A percentile compares a stretch with the other conserved stretches of the same genome.
phyloP scores from a whole-genome alignment of 1,140 invertebrate genomes.

The Calephelis virginiensis region DNA sequence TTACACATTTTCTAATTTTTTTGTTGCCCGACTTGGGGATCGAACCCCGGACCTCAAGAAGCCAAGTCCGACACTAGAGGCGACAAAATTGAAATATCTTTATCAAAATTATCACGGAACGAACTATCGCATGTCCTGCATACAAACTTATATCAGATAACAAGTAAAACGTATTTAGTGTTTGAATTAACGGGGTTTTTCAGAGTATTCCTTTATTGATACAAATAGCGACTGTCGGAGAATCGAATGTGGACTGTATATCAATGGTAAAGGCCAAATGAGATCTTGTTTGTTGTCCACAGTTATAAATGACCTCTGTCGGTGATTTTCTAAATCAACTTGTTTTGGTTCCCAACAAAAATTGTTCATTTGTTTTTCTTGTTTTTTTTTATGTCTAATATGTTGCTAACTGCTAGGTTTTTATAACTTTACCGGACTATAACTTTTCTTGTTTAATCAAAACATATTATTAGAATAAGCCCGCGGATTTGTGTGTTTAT shows the following conservation, averaged over 20 bases:
- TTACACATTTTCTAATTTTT: no score
- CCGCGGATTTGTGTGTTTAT: no score
- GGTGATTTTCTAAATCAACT: slow-evolving; percentile 45
- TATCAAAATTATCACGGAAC: no score
- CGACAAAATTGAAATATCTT: no score
- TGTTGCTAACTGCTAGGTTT: no score
- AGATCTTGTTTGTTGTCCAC: slow-evolving; percentile 40
- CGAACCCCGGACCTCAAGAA: no score
- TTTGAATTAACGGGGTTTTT: slow-evolving; percentile 5
- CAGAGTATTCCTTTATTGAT: slow-evolving; percentile 48
- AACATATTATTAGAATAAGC: no score
- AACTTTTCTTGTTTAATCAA: not conserved
- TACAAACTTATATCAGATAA: not conserved
- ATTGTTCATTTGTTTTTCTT: slow-evolving; percentile 9
- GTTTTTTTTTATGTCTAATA: no score
- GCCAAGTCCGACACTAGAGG: no score
- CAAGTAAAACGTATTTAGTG: slow-evolving; percentile 2
- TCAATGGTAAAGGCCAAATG: slow-evolving; percentile 45
- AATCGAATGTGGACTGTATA: slow-evolving; percentile 53
- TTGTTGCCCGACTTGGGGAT: no score
- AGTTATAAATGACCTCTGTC: slow-evolving; percentile 40
- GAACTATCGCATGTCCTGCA: no score
- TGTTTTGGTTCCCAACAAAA: slow-evolving; percentile 28
- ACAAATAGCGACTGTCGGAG: slow-evolving; percentile 55
- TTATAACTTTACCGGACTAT: no score